phyloP scores from a whole-genome alignment of 2,888 invertebrate genomes.

The Antheraea assamensis region DNA sequence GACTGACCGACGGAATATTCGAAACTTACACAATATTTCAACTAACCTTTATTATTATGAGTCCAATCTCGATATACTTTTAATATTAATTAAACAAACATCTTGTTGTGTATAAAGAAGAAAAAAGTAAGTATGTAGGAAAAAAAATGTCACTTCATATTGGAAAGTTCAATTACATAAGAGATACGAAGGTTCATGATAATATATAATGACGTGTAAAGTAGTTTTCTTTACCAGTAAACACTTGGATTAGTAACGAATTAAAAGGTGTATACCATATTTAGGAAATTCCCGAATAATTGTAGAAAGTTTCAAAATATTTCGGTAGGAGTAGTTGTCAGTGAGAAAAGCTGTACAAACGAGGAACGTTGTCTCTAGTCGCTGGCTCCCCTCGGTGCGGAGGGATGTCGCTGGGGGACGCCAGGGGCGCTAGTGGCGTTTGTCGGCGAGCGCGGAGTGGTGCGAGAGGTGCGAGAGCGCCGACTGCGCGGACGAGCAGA shows the following conservation, averaged over 20 bases:
- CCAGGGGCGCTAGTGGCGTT: conserved; percentile 55
- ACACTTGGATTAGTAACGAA: too few species aligned
- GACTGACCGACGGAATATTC: neutral
- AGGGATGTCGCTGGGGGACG: too few species aligned
- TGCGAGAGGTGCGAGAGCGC: conserved; percentile 81
- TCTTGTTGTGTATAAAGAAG: neutral
- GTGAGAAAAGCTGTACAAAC: neutral
- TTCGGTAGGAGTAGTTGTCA: neutral
- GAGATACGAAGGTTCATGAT: too few species aligned
- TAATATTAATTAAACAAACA: neutral
- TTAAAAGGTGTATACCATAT: too few species aligned
- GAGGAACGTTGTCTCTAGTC: neutral
- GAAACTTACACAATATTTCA: neutral
- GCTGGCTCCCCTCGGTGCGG: too few species aligned
- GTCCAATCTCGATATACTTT: neutral
- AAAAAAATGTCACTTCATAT: neutral
- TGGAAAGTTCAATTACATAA: neutral
- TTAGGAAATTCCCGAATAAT: neutral
- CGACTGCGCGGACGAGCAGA: conserved; percentile 78
- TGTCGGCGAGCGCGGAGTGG: conserved; percentile 54
- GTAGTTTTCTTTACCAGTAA: too few species aligned
- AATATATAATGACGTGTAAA: too few species aligned
- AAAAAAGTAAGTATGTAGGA: neutral
- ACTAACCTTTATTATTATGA: neutral
- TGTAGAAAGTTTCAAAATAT: neutral